phyloP scores from a whole-genome alignment of 2,888 invertebrate species.

The Trissolcus japonicus region DNA sequence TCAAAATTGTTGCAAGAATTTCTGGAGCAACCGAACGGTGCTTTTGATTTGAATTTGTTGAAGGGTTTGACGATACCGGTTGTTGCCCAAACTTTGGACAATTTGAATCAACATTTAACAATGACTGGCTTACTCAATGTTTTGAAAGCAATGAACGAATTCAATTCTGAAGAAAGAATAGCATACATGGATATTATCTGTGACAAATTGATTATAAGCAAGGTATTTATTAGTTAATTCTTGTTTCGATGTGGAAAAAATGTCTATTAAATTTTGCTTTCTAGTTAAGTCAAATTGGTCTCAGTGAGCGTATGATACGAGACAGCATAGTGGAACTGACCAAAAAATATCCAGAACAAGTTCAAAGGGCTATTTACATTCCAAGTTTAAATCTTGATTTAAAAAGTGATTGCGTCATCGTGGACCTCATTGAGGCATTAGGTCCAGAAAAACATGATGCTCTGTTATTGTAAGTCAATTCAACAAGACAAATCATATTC shows the following conservation, averaged over 20 bases:
- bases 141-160: constrained; percentile 62
- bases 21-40: constrained; percentile 62
- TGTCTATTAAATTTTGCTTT: constrained; percentile 14
- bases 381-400: constrained; percentile 65
- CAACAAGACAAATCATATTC: neutral
- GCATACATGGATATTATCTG: constrained; percentile 62
- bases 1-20: constrained; percentile 62
- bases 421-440: constrained; percentile 55
- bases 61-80: constrained; percentile 61
- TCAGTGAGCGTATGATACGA: constrained; percentile 62
- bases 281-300: constrained; percentile 61
- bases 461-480: constrained; percentile 59
- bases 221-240: constrained; percentile 57
- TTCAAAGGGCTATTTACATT: constrained; percentile 63
- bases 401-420: constrained; percentile 59
- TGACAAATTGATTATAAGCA: constrained; percentile 63
- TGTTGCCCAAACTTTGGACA: constrained; percentile 56
- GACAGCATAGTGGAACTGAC: constrained; percentile 60
- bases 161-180: constrained; percentile 61
- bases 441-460: constrained; percentile 35
- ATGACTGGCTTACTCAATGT: constrained; percentile 64
- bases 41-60: constrained; percentile 59
- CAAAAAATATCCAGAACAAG: constrained; percentile 67
- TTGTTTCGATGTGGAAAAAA: too few species aligned
- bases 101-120: constrained; percentile 61